Evolutionary conservation across 2,888 invertebrate genomes (phyloP).

Genomic region (Thecophora atra): DNA sequence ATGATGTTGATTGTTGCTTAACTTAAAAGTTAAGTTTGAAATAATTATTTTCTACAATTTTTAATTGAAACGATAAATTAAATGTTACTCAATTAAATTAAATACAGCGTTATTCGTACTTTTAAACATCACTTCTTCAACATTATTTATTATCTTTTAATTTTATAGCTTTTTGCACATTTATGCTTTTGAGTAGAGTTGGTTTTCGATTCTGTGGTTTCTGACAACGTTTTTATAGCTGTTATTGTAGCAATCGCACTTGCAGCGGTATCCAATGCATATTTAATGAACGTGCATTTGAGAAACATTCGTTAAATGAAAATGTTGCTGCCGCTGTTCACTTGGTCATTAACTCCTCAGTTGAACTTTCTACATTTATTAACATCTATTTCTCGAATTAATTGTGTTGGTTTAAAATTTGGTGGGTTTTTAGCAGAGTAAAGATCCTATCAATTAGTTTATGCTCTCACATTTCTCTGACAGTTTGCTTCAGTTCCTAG

Average conservation of each 20-base stretch:
- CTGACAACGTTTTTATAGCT: background rate
- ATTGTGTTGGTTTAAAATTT: background rate
- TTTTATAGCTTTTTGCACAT: too few relatives aligned
- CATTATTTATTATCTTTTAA: too few relatives aligned
- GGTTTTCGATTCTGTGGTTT: background rate
- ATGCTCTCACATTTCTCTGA: background rate
- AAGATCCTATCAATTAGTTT: background rate
- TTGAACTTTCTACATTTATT: background rate
- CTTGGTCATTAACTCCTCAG: background rate
- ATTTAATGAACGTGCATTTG: slow-evolving; percentile 39
- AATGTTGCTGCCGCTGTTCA: background rate
- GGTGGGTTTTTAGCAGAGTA: background rate
- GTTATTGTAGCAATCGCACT: slow-evolving; percentile 17
- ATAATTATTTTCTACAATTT: too few relatives aligned
- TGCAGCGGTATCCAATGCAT: slow-evolving; percentile 34
- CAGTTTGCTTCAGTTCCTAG: background rate
- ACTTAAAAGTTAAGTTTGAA: too few relatives aligned
- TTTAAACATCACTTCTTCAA: too few relatives aligned
- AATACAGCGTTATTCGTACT: too few relatives aligned
- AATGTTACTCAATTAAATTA: too few relatives aligned
- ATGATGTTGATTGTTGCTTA: too few relatives aligned
- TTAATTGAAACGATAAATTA: too few relatives aligned
- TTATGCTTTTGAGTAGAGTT: background rate
- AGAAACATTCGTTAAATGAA: slow-evolving; percentile 17
- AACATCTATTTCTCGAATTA: too few relatives aligned